Base-by-base conservation (phyloP, 2,888 invertebrate genomes). In the Atethmia centrago region DNA sequence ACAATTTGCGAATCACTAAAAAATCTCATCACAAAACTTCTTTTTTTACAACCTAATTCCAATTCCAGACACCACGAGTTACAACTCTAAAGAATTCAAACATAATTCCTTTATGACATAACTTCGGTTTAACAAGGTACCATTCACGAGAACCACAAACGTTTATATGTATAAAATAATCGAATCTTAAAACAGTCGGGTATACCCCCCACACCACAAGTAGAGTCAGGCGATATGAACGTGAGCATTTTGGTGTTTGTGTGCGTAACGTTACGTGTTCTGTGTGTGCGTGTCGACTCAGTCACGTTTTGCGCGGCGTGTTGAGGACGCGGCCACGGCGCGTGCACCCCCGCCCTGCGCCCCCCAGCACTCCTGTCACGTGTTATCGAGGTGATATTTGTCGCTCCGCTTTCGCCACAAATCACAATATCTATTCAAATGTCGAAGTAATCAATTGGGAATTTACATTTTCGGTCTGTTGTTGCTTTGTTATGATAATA, bases 281-380 rank as follows among this genome's bases (percentile, higher is more conserved):
- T n/a, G 72, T 79, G 75, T 83, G 90, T 89, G 90, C 82, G 90
- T 83, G 91, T 69, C 85, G 75, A 77, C 53, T 70, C 86, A 88
- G 95, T 95, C 95, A 96, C 96, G 96, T 96, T 95, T 93, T 78
- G 88, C 91, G 92, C 91, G 95, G 94, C 93, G 94, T 94, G 95
- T 93, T 89, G 92, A 90, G 90, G 91, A 88, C 92, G 90, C 86
- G 85, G 84, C 83, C 84, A 42, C 84, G 87, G 90, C 91, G 90
- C 91, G 92, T 89, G 89, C 89, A 85, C 71, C 80, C 77, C 64
- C 89, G 85, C 71, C 80, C 77, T 62, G 77, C 76, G 80, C 77
- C 77, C 77, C 65, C 85, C 70, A n/a, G 65, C 75, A 45, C 81
- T 76, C 75, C 75, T 70, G 87, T 91, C 93, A 91, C 93, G 92